These are phyloP conservation scores for Pteromalus puparum DNA, from an alignment of 1,140 invertebrate species.

Conservation along the genomic window DNA sequence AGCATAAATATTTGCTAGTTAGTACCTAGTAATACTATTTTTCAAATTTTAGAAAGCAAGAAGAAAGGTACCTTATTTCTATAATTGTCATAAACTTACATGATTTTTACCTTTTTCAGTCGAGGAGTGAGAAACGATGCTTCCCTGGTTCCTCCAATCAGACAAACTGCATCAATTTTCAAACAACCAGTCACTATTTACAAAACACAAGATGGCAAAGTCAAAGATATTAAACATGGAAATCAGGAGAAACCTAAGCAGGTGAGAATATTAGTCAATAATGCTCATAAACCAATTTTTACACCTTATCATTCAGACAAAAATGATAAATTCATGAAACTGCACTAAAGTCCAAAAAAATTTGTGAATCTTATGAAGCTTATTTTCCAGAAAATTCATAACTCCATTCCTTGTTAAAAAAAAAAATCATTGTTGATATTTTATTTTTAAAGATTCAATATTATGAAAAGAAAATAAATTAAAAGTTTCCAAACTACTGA, in stretches of 20 bases:
- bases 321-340: not conserved
- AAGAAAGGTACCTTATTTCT: not conserved
- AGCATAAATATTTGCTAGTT: no score
- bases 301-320: not conserved
- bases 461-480: conserved; percentile 1
- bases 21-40: no score
- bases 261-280: conserved; percentile 60
- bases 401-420: not conserved
- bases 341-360: not conserved
- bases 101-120: conserved; percentile 68
- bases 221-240: conserved; percentile 94
- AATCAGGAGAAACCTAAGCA: conserved; percentile 96
- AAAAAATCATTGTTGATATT: not conserved
- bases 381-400: not conserved
- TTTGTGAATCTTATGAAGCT: no score
- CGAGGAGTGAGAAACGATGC: conserved; percentile 91
- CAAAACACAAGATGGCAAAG: conserved; percentile 91
- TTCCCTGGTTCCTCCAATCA: conserved; percentile 93
- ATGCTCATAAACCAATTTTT: not conserved
- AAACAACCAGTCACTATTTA: conserved; percentile 98
- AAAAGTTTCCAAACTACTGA: not conserved
- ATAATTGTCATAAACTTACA: not conserved
- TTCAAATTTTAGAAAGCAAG: not conserved
- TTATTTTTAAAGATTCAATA: not conserved
- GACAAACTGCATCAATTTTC: conserved; percentile 98